phyloP scores from a whole-genome alignment of 1,140 invertebrate genomes.

The Octopus bimaculoides region DNA sequence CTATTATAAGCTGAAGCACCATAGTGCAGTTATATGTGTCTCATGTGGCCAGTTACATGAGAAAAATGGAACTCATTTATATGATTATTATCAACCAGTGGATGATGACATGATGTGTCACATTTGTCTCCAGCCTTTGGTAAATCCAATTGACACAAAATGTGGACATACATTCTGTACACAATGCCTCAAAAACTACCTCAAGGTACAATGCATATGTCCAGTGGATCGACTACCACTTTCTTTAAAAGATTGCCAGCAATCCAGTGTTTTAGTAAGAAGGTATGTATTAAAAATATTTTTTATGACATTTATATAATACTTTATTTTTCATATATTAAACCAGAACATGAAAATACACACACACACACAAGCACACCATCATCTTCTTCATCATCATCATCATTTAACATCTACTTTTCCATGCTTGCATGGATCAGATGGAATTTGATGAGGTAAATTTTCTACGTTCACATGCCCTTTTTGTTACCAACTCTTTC shows the following conservation, averaged over 20 bases:
- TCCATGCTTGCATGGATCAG: too few species aligned
- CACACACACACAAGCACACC: too few species aligned
- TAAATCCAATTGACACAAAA: slow-evolving; percentile 58
- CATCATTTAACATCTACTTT: too few species aligned
- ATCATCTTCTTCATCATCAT: too few species aligned
- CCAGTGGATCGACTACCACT: slow-evolving; percentile 52
- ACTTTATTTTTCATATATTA: too few species aligned
- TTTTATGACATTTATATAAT: too few species aligned
- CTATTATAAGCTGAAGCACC: slow-evolving; percentile 18
- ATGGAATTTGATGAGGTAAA: too few species aligned
- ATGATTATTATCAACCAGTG: slow-evolving; percentile 61
- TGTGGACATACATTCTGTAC: slow-evolving; percentile 63
- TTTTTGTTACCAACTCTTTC: too few species aligned
- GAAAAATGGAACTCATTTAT: slow-evolving; percentile 58
- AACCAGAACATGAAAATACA: too few species aligned
- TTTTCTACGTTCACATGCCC: too few species aligned
- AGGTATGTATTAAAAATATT: slow-evolving; percentile 41
- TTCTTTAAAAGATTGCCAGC: slow-evolving; percentile 46
- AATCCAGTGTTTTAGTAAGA: slow-evolving; percentile 54
- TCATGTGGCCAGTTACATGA: slow-evolving; percentile 60
- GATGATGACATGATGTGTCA: slow-evolving; percentile 62
- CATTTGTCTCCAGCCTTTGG: slow-evolving; percentile 59
- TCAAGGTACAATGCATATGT: slow-evolving; percentile 54
- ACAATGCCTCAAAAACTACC: slow-evolving; percentile 55
- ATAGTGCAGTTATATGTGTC: slow-evolving; percentile 41